A percentile compares a stretch with the other conserved stretches of the same genome.
Evolutionary conservation across 2,888 invertebrate species (phyloP).

Genomic region (Plagiodera versicolora): DNA sequence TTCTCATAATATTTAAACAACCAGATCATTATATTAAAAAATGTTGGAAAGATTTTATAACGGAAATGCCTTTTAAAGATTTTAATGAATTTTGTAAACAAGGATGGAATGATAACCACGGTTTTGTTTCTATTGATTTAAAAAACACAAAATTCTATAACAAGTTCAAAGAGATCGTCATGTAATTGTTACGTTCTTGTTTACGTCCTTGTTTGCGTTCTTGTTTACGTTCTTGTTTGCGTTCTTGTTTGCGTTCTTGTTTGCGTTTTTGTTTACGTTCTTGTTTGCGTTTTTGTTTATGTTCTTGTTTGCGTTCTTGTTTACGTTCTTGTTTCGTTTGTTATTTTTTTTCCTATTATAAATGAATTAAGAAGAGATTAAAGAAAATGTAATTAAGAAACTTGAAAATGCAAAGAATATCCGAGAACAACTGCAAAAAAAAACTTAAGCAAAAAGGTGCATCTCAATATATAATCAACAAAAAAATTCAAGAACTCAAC

Average conservation of each 20-base stretch:
- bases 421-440: background rate
- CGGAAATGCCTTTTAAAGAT: slow-evolving; percentile 12
- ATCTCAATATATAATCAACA: no score
- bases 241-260: no score
- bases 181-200: background rate
- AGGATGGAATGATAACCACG: slow-evolving; percentile 9
- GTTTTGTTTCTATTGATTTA: slow-evolving; percentile 12
- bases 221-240: no score
- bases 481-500: no score
- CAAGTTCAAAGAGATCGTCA: slow-evolving; percentile 1
- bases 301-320: no score
- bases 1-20: slow-evolving; percentile 11
- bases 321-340: background rate
- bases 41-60: slow-evolving; percentile 17
- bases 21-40: slow-evolving; percentile 12
- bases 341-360: background rate
- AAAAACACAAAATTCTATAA: slow-evolving; percentile 11
- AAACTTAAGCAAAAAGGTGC: no score
- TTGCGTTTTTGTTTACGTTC: no score
- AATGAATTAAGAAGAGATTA: background rate
- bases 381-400: background rate
- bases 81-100: slow-evolving; percentile 13
- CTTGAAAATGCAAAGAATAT: background rate
- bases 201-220: background rate
- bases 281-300: no score